Conservation (phyloP, 2,797 vertebrate species). For the Tolypeutes matacus region DNA sequence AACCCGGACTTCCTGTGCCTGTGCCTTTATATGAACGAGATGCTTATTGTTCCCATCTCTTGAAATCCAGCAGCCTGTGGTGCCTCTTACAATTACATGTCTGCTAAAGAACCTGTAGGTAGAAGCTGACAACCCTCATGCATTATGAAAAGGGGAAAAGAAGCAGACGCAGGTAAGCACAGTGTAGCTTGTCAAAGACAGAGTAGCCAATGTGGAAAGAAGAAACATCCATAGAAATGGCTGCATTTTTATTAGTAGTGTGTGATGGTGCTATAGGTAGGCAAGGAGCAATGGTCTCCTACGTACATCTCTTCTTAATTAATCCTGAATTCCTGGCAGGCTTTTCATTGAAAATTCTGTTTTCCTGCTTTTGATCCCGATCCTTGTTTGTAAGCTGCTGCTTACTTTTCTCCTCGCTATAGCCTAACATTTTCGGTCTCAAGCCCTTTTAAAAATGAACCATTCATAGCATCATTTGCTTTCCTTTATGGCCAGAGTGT, state of each 20-base stretch:
- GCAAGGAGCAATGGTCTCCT: slow-evolving; percentile 79
- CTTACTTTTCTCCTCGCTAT: slow-evolving; percentile 78
- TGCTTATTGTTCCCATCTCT: neutral
- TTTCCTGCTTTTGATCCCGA: slow-evolving; percentile 75
- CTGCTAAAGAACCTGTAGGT: neutral
- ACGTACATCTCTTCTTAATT: slow-evolving; percentile 84
- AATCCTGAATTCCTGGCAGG: slow-evolving; percentile 79
- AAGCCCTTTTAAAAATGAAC: slow-evolving; percentile 78
- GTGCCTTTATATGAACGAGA: neutral
- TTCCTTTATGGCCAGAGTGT: slow-evolving; percentile 50
- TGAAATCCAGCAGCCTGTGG: slow-evolving; percentile 34
- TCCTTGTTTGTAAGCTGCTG: slow-evolving; percentile 80
- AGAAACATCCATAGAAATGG: slow-evolving; percentile 68
- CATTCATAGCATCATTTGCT: slow-evolving; percentile 77
- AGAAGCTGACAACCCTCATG: slow-evolving; percentile 56
- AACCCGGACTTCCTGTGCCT: slow-evolving; percentile 27
- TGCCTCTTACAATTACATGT: neutral
- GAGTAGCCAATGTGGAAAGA: slow-evolving; percentile 61
- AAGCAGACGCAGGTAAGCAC: slow-evolving; percentile 5
- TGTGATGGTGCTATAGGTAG: slow-evolving; percentile 70
- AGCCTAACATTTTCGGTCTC: slow-evolving; percentile 79
- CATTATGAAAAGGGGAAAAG: slow-evolving; percentile 15
- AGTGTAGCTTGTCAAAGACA: slow-evolving; percentile 53
- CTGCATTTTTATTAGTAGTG: slow-evolving; percentile 74
- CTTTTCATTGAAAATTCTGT: slow-evolving; percentile 84